These are phyloP conservation scores for Toxotes lorentzi DNA, from an alignment of 2,797 vertebrate species.

Conservation along the genomic window DNA sequence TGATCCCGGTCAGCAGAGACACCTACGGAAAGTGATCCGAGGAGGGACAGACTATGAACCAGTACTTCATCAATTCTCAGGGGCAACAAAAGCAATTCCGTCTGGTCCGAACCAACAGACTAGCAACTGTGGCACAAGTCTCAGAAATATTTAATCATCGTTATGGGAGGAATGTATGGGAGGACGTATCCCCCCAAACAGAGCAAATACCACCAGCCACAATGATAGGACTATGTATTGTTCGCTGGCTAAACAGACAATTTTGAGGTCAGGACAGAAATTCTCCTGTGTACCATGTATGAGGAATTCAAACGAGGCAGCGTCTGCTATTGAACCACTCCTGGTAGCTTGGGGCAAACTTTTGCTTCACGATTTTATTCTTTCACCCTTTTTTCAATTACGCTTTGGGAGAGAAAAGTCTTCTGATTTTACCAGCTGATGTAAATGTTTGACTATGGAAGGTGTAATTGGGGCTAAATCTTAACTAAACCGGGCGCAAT, in stretches of 20 bases:
- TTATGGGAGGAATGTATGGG: too few species aligned
- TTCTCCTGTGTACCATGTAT: not conserved
- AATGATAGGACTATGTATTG: too few species aligned
- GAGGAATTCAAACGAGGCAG: not conserved
- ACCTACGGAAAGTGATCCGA: too few species aligned
- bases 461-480: constrained; percentile 7
- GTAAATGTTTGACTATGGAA: not conserved
- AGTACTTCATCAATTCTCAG: too few species aligned
- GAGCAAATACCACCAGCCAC: not conserved
- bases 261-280: not conserved
- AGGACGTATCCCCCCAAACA: not conserved
- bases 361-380: not conserved
- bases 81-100: too few species aligned
- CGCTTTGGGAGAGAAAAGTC: not conserved
- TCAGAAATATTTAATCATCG: too few species aligned
- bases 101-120: too few species aligned
- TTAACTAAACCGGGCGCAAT: not conserved
- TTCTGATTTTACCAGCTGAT: not conserved
- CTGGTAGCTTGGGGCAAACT: not conserved
- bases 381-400: not conserved
- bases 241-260: not conserved
- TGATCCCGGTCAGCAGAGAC: too few species aligned
- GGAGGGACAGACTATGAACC: too few species aligned
- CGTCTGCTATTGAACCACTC: not conserved
- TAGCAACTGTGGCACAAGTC: too few species aligned